Evolutionary conservation across 2,888 invertebrate genomes (phyloP), one percentile per base, ranked within the genome.

Genomic region (Pyralis farinalis): DNA sequence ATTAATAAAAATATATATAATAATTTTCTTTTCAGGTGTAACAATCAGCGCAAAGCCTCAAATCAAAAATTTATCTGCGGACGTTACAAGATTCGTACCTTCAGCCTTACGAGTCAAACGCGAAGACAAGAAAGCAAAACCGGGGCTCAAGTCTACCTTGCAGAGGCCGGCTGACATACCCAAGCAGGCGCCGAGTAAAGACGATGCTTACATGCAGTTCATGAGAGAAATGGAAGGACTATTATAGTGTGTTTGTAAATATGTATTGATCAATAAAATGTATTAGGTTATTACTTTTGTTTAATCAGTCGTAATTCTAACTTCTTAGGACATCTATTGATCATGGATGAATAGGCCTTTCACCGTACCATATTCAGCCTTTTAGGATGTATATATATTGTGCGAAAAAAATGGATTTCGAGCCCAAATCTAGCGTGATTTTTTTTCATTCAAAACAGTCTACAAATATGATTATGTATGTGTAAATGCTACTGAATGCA

Each of bases 211-310:
- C 67, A 95, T 97, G 90, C 97, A 97, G 77, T 99, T 99, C 74
- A 98, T 99, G 98, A 95, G 95, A 74, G 99, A 99, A 89, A 98
- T 99, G 97, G 95, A 98, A 71, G 97, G 96, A 36, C 87, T 99
- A 20, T 90, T 99, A 71, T 98, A 92, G 51, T 46, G 12, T 39
- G 16, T 4, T 16, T 16, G 39, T 39, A 39, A 33, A 28, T 28
- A 32, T 10, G n/a, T 31, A 38, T 39, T 12, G 28, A 33, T 12
- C 16, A 39, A 39, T 31, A 31, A 31, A 31, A 16, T 16, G 4
- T 16, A 3, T 25, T 25, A 25, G 7, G 25, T 25, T 16, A 16
- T 16, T 4, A 4, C 16, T 16, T 16, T 16, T 16, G 28, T 36
- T 36, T 29, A 36, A 10, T 28, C 1, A 20, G 7, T n/a, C n/a